phyloP scores from a whole-genome alignment of 2,797 vertebrate genomes.

The Novumbra hubbsi region DNA sequence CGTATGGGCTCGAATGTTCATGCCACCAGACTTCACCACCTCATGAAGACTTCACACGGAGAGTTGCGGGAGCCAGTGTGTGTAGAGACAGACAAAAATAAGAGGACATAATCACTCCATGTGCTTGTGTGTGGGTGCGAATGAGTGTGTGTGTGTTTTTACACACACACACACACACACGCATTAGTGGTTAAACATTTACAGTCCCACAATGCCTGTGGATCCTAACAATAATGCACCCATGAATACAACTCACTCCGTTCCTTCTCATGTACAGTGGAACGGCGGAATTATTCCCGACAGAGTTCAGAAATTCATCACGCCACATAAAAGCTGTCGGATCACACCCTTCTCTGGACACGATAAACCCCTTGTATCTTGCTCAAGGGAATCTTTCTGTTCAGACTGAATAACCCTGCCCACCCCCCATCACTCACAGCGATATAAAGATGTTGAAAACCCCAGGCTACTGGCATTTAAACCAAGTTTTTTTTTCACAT shows the following conservation, averaged over 20 bases:
- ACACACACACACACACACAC: neutral
- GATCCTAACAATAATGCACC: slow-evolving; percentile 27
- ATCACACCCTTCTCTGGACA: slow-evolving; percentile 25
- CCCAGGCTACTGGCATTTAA: neutral
- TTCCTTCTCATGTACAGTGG: slow-evolving; percentile 18
- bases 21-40: too few relatives aligned
- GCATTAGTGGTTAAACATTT: slow-evolving; percentile 27
- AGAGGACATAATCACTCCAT: too few relatives aligned
- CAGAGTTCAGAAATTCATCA: slow-evolving; percentile 30
- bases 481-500: neutral
- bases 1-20: too few relatives aligned
- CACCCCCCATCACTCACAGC: neutral
- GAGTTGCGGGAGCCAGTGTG: too few relatives aligned
- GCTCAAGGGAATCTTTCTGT: slow-evolving; percentile 49
- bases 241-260: slow-evolving; percentile 14
- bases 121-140: too few relatives aligned
- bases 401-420: slow-evolving; percentile 20
- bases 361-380: slow-evolving; percentile 35
- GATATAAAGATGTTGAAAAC: slow-evolving; percentile 5
- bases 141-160: too few relatives aligned
- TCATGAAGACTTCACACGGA: too few relatives aligned
- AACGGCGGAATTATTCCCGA: slow-evolving; percentile 3
- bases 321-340: slow-evolving; percentile 36
- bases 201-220: slow-evolving; percentile 31
- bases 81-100: too few relatives aligned